Evolutionary conservation across 2,797 vertebrate species (phyloP), one percentile per base, ranked within the genome.

Genomic region (Falco peregrinus): DNA sequence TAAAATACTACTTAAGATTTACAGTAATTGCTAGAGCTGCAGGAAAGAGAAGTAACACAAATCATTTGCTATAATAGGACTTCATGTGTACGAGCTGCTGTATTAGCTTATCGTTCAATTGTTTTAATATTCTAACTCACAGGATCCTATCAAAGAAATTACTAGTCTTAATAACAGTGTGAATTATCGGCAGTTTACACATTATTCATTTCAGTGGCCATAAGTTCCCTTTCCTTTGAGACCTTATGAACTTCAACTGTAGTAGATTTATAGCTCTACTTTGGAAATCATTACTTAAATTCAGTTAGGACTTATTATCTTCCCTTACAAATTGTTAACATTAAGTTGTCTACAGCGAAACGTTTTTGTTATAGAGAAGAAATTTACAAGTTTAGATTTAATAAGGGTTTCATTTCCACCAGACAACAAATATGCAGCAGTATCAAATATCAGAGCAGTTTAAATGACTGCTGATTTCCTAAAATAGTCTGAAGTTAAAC

Each of bases 261-360:
- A 75, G 45, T n/a, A 90, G 87, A 97, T 97, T 95, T 96, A 97
- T 88, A 71, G 56, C 35, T 70, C 77, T 95, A 50, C 84, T 97
- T 93, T 68, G 78, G 64, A 95, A 97, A 95, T 84, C 57, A 76
- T 93, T 95, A 88, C 89, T 91, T 87, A 91, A 93, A 93, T 86
- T 90, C 89, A 89, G 51, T 88, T 94, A 95, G 82, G 56, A 91
- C 54, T 84, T 94, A 95, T 64, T 89, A 71, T 94, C 82, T 89
- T 96, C 84, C 47, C 59, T 91, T 95, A 94, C 33, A 94, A 96
- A 97, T 82, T 78, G 80, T 95, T 96, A 97, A 80, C 60, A 71
- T 65, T 91, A 90, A 92, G 50, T 84, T 95, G 29, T 57, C 63
- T 84, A 78, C 53, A 61, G 43, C 37, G 70, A 94, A 95, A 89